Base-by-base conservation (phyloP, 2,113 vertebrate genomes). In the Propithecus coquereli region DNA sequence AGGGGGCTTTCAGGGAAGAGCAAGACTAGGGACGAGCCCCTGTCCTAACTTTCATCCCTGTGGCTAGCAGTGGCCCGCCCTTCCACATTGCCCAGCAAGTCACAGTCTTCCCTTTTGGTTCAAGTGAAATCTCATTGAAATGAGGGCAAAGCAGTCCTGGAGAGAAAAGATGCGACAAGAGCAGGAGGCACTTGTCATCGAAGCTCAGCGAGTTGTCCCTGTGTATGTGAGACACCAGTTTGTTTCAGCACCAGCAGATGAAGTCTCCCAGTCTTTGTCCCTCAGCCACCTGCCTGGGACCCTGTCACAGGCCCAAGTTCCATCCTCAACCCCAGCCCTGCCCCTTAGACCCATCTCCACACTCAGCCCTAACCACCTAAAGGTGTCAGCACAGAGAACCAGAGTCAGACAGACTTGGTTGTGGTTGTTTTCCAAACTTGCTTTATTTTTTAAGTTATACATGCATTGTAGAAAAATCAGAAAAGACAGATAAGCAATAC, bases 401-500 rank as follows among this genome's bases (percentile, higher is more conserved):
- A 43, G 20, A 76, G 50, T 14, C 18, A 90, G 40, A 74, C 50
- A 54, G 27, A 66, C 25, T 66, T 17, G 17, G 43, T 47, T 2
- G 0, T n/a, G 71, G 61, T 37, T 16, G 10, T 84, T 82, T 79
- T 47, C 47, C 71, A 65, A 27, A 92, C 34, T 90, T 79, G 43
- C 37, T 57, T 40, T 22, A 40, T 43, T 23, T 83, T 81, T 92
- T 71, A 25, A 81, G 50, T 91, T 83, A 50, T 11, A 90, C 27
- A 66, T 45, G 66, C 2, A 6, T 47, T 61, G 76, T 77, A 54
- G 90, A 83, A 96, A 87, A 70, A 66, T 71, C 34, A 91, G 95
- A 91, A 89, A 95, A 71, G 40, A 66, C 52, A 95, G 80, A 95
- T 80, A 93, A 87, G 63, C 77, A 94, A 81, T 87, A 87, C 40